Evolutionary conservation across 2,888 invertebrate genomes (phyloP).

Genomic region (Selenia dentaria): DNA sequence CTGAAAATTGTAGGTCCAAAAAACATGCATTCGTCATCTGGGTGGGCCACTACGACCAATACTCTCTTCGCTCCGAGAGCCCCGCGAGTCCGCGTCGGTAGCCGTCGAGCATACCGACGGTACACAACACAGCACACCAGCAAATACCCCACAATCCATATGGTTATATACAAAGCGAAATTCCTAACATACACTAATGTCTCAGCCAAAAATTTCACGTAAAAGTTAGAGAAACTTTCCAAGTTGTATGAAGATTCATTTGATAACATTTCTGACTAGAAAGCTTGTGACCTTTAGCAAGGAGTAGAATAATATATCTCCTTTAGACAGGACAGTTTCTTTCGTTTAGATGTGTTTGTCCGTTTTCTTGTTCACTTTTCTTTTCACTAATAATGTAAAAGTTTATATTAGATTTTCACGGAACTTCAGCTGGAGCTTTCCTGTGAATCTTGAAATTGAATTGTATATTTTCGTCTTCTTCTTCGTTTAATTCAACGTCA

Average conservation of each 20-base stretch:
- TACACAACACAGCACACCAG: conserved; percentile 77
- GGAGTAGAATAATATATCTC: too few species aligned
- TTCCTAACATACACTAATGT: conserved; percentile 66
- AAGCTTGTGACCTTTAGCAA: too few species aligned
- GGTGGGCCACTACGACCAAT: conserved; percentile 96
- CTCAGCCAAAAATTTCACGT: conserved; percentile 64
- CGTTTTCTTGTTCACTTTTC: too few species aligned
- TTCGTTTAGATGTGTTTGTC: too few species aligned
- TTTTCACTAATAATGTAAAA: too few species aligned
- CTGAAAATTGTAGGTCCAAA: conserved; percentile 95
- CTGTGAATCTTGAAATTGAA: too few species aligned
- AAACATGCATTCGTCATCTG: conserved; percentile 99
- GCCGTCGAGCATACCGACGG: conserved; percentile 77
- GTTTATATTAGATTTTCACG: too few species aligned
- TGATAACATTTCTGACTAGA: conserved; percentile 73
- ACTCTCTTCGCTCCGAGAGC: conserved; percentile 85
- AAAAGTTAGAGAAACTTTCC: conserved; percentile 63
- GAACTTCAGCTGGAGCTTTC: too few species aligned
- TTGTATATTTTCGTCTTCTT: too few species aligned
- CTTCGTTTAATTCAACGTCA: too few species aligned
- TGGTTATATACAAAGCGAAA: conserved; percentile 74
- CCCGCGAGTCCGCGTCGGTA: conserved; percentile 75
- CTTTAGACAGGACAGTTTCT: too few species aligned
- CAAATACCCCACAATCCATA: conserved; percentile 82
- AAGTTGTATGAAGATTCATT: conserved; percentile 51